A percentile compares a stretch with the other conserved stretches of the same genome.
Evolutionary conservation across 2,113 vertebrate species (phyloP).

Genomic region (Mesocricetus auratus): DNA sequence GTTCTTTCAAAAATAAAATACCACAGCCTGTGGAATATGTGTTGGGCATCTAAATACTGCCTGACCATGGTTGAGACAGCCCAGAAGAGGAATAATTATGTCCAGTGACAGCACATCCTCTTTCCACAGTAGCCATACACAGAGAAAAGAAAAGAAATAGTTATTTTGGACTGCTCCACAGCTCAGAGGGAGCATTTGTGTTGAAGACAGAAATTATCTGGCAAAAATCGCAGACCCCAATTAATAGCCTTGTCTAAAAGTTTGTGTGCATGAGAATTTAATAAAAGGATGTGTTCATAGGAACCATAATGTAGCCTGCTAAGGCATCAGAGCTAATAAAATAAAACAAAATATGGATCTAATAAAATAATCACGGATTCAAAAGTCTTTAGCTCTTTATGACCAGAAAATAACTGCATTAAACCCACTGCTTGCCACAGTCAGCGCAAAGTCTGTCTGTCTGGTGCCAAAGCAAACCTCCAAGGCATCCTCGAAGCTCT

Average conservation of each 20-base stretch:
- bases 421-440: background rate
- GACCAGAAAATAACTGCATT: conserved; percentile 8
- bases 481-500: background rate
- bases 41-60: conserved; percentile 19
- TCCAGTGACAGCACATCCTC: conserved; percentile 30
- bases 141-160: conserved; percentile 15
- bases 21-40: background rate
- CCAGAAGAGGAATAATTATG: conserved; percentile 47
- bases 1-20: conserved; percentile 67
- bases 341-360: conserved; percentile 42
- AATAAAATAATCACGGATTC: conserved; percentile 51
- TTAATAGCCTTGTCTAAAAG: background rate
- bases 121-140: background rate
- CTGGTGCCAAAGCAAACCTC: conserved; percentile 45
- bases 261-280: background rate
- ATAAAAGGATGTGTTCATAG: background rate
- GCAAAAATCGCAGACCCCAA: background rate
- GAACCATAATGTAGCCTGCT: background rate
- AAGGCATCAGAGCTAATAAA: conserved; percentile 23
- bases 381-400: conserved; percentile 41
- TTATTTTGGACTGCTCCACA: conserved; percentile 37
- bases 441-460: background rate
- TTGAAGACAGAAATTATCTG: background rate
- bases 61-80: conserved; percentile 47
- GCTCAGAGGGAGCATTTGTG: background rate